Evolutionary conservation across 2,888 invertebrate species (phyloP), one percentile per base, ranked within the genome.

Genomic region (Spicauda simplicius): DNA sequence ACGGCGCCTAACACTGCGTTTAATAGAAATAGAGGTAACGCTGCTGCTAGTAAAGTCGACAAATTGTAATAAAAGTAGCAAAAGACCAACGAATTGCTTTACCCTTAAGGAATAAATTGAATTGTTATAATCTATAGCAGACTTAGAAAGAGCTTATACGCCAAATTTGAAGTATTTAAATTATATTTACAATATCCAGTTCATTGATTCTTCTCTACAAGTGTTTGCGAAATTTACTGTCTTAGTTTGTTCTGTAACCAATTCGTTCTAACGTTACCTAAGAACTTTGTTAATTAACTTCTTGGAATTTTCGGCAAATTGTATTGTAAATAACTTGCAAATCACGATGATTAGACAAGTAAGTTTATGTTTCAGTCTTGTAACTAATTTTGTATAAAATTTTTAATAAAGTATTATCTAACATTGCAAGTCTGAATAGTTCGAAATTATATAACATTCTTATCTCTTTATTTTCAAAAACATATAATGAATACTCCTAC

Each of bases 281-380:
- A 25, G 20, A 64, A 64, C 56, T 64, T 64, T 50, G 64, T 57
- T 64, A 64, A 64, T 64, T 64, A 64, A 50, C 64, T 48, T 33
- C 56, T 50, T 33, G 45, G 50, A 63, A 56, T 57, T 57, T 57
- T 48, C 33, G 20, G 56, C 33, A 50, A 64, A 50, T 56, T 62
- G 37, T 41, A 41, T 50, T 48, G 56, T 41, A 18, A 64, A 50
- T 48, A 50, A 57, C 30, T 64, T 57, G 64, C 33, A 50, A 50
- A 64, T 64, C 64, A 50, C 50, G 56, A 18, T 64, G 50, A 50
- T 64, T 64, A 64, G 19, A 48, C 48, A 14, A 14, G 50, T 19
- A 64, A 64, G 33, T 64, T 64, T 55, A 25, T 54, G 16, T 55
- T 57, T 14, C 16, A 41, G 55, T 48, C 55, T 63, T 30, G 45